These are phyloP conservation scores for Epizoanthus rinbou DNA, from an alignment of 92 coral and sea anemone genomes.

Conservation along the genomic window DNA sequence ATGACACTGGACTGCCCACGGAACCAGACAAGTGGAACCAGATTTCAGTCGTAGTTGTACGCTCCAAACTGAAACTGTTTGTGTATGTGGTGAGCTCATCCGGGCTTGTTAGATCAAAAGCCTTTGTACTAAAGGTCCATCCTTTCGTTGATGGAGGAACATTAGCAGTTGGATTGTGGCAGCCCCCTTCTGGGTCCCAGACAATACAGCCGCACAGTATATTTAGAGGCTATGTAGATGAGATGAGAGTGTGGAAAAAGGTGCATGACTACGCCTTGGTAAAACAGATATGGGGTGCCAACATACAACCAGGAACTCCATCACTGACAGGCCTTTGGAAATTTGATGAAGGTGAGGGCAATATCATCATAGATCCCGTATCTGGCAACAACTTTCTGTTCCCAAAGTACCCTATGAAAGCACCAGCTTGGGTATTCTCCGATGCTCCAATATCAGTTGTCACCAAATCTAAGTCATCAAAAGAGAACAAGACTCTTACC, in stretches of 20 bases:
- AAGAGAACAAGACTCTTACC: conserved; percentile 45
- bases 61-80: conserved; percentile 47
- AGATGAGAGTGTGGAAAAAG: conserved; percentile 61
- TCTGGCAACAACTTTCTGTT: conserved; percentile 49
- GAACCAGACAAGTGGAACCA: conserved; percentile 62
- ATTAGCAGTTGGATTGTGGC: conserved; percentile 69
- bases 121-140: conserved; percentile 28
- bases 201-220: conserved; percentile 41
- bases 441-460: conserved; percentile 59
- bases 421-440: conserved; percentile 65
- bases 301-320: conserved; percentile 47
- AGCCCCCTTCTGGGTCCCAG: conserved; percentile 61
- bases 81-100: conserved; percentile 49
- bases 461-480: conserved; percentile 34
- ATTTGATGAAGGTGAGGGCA: conserved; percentile 63
- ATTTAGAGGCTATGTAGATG: conserved; percentile 59
- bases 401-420: conserved; percentile 55
- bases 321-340: conserved; percentile 67
- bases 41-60: conserved; percentile 58
- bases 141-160: conserved; percentile 59
- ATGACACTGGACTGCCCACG: conserved; percentile 56
- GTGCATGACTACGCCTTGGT: conserved; percentile 59
- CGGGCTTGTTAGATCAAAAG: conserved; percentile 56
- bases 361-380: conserved; percentile 48
- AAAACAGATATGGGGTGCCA: conserved; percentile 61